Base-by-base conservation (phyloP, 2,113 vertebrate genomes). In the Chlorocebus sabaeus region DNA sequence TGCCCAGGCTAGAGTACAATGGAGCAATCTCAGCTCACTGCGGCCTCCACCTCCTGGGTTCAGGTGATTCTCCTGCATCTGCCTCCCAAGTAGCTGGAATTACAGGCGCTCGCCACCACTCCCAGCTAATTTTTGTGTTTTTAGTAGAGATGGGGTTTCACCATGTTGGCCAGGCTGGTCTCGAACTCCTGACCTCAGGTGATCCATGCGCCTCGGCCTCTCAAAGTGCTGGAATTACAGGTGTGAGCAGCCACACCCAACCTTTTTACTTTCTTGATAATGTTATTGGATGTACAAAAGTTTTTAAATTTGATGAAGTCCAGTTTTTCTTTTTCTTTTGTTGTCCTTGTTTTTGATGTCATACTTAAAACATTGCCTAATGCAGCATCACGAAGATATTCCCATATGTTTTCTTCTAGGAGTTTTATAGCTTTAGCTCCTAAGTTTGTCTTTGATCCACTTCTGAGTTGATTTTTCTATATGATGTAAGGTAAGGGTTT, bases 251-350 rank as follows among this genome's bases (percentile, higher is more conserved):
- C 23, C 59, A 0, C 25, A 10, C 22, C 22, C 9, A 0, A 8
- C 9, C 59, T 81, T 68, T 90, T 90, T 2, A 38, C 4, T 55
- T n/a, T 72, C 30, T 73, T 89, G 52, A 75, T 75, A 27, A 40
- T 80, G 22, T 68, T n/a, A 30, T 82, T 57, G 72, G 23, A 70
- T 83, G 1, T 45, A 45, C 11, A 45, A 11, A 59, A 30, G 23
- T 73, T 80, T 95, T 73, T 67, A 79, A 78, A 64, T 82, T 76
- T 82, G 32, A 59, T 94, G 35, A 85, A 38, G 20, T 85, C 43
- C 8, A n/a, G 5, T 93, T 55, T 73, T 75, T 79, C 30, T 43
- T 55, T 91, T 79, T 38, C 20, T 87, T 50, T 64, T 13, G 16
- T 70, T 38, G 14, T 59, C 35, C 57, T 3, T 61, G 72, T 25